These are phyloP conservation scores for Rambutsinella grinnellia DNA, from an alignment of 2,888 invertebrate genomes.

Conservation along the genomic window DNA sequence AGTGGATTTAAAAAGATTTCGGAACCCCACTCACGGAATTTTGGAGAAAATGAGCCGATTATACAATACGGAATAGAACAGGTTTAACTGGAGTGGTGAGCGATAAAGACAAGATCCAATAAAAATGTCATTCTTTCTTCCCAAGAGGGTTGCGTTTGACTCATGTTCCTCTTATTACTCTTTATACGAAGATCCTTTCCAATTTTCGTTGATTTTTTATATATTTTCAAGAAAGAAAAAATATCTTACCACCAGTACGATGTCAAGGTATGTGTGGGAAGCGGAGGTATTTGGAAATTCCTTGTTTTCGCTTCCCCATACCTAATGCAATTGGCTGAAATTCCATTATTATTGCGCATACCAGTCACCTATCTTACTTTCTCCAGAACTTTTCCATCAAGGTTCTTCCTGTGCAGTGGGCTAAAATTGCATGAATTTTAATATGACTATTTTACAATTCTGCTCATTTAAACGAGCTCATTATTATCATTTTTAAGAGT, in stretches of 20 bases:
- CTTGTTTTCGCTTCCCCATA: background rate
- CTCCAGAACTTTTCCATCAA: too few relatives aligned
- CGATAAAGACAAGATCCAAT: constrained; percentile 24
- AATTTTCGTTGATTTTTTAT: background rate
- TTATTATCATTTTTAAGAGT: too few relatives aligned
- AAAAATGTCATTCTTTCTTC: constrained; percentile 35
- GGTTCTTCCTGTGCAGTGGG: too few relatives aligned
- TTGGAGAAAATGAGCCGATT: constrained; percentile 31
- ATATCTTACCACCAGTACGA: background rate
- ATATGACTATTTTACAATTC: too few relatives aligned
- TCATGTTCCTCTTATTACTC: background rate
- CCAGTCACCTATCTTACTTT: background rate
- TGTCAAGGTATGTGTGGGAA: background rate
- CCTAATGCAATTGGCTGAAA: background rate
- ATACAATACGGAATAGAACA: constrained; percentile 6
- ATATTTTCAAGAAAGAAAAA: background rate
- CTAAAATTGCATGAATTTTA: too few relatives aligned
- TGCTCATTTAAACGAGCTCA: too few relatives aligned
- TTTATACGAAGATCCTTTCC: background rate
- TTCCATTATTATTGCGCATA: background rate
- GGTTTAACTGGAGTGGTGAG: background rate
- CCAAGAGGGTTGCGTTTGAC: background rate
- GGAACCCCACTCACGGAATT: constrained; percentile 26
- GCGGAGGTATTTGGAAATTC: background rate
- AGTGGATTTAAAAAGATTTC: constrained; percentile 25